Percentiles rank a stretch among this genome's conserved stretches.
These are phyloP conservation scores for Tachina lurida DNA, from an alignment of 2,888 invertebrate genomes.

Conservation along the genomic window DNA sequence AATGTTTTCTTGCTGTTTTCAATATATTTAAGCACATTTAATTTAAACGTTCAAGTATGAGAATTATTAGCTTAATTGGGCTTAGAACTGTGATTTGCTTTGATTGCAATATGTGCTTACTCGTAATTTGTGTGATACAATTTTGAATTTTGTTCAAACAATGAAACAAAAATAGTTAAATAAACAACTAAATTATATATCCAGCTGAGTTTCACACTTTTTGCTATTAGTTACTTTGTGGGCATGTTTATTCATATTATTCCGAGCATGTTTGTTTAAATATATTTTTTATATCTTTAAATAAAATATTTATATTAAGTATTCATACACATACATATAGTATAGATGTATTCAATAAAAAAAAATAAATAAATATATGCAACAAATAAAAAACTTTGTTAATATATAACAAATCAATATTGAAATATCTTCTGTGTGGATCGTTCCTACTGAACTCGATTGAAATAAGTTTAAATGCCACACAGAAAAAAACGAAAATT, in stretches of 20 bases:
- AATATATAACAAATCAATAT: slow-evolving; percentile 30
- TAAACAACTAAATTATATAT: slow-evolving; percentile 28
- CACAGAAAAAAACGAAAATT: too few species aligned
- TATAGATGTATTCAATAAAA: background rate
- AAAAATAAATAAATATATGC: background rate
- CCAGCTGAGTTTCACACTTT: slow-evolving; percentile 62
- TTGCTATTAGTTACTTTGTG: slow-evolving; percentile 34
- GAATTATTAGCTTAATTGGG: slow-evolving; percentile 5
- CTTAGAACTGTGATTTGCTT: slow-evolving; percentile 26
- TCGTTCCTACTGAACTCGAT: background rate
- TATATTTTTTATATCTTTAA: slow-evolving; percentile 30
- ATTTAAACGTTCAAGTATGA: slow-evolving; percentile 6
- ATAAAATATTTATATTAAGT: slow-evolving; percentile 46
- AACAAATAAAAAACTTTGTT: slow-evolving; percentile 8
- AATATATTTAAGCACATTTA: background rate
- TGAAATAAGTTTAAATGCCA: too few species aligned
- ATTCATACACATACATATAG: background rate
- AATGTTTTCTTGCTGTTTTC: background rate
- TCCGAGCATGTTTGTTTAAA: slow-evolving; percentile 40
- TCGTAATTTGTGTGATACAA: background rate
- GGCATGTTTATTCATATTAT: slow-evolving; percentile 34
- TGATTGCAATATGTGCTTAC: slow-evolving; percentile 14
- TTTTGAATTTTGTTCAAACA: background rate
- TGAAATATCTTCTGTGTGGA: background rate
- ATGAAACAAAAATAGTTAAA: background rate